Evolutionary conservation across 2,113 vertebrate species (phyloP).

Genomic region (Maccullochella peelii): DNA sequence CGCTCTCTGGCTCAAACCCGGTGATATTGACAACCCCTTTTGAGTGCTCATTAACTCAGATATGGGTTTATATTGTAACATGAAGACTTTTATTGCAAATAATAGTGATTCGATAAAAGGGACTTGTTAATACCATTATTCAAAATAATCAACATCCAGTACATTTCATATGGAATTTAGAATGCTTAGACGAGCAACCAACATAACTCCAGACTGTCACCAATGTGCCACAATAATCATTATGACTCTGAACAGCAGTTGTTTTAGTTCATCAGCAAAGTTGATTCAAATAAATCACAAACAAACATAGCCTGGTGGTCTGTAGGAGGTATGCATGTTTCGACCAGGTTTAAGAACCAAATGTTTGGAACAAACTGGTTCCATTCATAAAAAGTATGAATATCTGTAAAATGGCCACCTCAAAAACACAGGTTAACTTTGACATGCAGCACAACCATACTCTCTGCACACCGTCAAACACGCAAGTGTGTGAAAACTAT

Average conservation of each 20-base stretch:
- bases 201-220: slow-evolving; percentile 77
- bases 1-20: not conserved
- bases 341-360: slow-evolving; percentile 74
- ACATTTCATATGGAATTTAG: slow-evolving; percentile 80
- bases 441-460: slow-evolving; percentile 88
- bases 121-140: slow-evolving; percentile 79
- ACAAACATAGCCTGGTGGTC: slow-evolving; percentile 66
- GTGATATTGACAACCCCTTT: slow-evolving; percentile 36
- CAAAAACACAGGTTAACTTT: slow-evolving; percentile 85
- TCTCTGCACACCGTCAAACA: slow-evolving; percentile 86
- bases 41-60: slow-evolving; percentile 73
- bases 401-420: slow-evolving; percentile 85
- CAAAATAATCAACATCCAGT: slow-evolving; percentile 81
- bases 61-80: slow-evolving; percentile 77
- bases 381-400: slow-evolving; percentile 77
- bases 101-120: slow-evolving; percentile 78
- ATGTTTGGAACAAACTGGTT: slow-evolving; percentile 66
- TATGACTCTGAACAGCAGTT: slow-evolving; percentile 67
- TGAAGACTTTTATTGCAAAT: slow-evolving; percentile 83
- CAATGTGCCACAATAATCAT: slow-evolving; percentile 79
- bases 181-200: slow-evolving; percentile 74
- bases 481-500: slow-evolving; percentile 84
- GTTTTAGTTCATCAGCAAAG: slow-evolving; percentile 68
- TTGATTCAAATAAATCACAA: slow-evolving; percentile 72
- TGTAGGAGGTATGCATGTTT: slow-evolving; percentile 73